Percentiles rank a stretch among this genome's conserved stretches.
Evolutionary conservation across 2,888 invertebrate species (phyloP).

Genomic region (Gandaritis pyraliata): DNA sequence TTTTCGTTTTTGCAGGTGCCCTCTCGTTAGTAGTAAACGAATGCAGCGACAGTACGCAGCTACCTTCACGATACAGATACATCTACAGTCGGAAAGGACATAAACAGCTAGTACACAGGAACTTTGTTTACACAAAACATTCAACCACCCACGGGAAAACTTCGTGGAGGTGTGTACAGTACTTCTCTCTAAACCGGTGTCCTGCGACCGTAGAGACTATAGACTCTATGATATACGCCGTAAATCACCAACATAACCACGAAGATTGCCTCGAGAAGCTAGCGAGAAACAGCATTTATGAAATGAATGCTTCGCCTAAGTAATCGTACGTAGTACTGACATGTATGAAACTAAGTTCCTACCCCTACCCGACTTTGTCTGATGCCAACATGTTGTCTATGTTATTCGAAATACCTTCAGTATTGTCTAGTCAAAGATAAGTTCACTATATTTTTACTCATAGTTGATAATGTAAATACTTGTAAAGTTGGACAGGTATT

Average conservation of each 20-base stretch:
- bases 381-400: constrained; percentile 41
- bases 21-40: constrained; percentile 76
- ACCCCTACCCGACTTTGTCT: constrained; percentile 31
- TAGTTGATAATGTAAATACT: constrained; percentile 25
- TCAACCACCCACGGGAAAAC: constrained; percentile 82
- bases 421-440: constrained; percentile 67
- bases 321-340: constrained; percentile 55
- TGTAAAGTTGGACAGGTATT: constrained; percentile 25
- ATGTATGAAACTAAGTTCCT: constrained; percentile 44
- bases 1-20: constrained; percentile 67
- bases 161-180: constrained; percentile 81
- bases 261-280: constrained; percentile 79
- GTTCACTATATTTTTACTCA: constrained; percentile 48
- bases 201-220: constrained; percentile 81
- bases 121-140: constrained; percentile 82
- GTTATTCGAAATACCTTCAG: constrained; percentile 48
- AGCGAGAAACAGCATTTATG: constrained; percentile 76
- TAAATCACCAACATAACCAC: constrained; percentile 80
- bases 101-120: constrained; percentile 81
- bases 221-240: constrained; percentile 77
- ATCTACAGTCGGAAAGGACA: constrained; percentile 82
- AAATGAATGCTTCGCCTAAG: constrained; percentile 75
- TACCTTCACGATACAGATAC: constrained; percentile 77
- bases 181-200: constrained; percentile 80
- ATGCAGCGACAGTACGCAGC: constrained; percentile 64